Base-by-base conservation (phyloP, 2,888 invertebrate genomes). In the Papilio gigon region DNA sequence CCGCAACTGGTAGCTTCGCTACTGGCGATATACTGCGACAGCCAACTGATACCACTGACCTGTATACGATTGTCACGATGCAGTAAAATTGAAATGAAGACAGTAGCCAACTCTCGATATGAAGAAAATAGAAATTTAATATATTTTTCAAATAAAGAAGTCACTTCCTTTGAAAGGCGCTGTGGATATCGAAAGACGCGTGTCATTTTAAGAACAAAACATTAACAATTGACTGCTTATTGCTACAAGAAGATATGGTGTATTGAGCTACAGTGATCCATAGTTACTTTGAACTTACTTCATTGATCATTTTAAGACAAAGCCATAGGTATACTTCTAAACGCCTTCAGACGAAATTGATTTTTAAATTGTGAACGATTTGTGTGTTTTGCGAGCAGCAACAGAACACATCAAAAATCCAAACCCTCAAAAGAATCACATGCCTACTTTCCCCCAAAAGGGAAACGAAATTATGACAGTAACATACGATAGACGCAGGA, bases 11-110 rank as follows among this genome's bases (percentile, higher is more conserved):
- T 27, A 50, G 50, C 50, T n/a, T 14, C 14, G 44, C 44, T 27
- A 42, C 67, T 65, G 67, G 71, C 65, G 70, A 77, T 74, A 70
- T 77, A 77, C 67, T 37, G 64, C 33, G 75, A 75, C 76, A 73
- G 70, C 65, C 47, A 33, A 30, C 61, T 62, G 76, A 77, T 77
- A 77, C 30, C 73, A 73, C 62, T 71, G 71, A 74, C 73, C 72
- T 35, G 58, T 68, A 64, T 62, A 62, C 56, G 47, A 68, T 35
- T 27, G 44, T 40, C 4, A 4, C n/a, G 25, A 6, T 9, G 17
- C 50, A 25, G 47, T 60, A 60, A 67, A 50, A 17, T 59, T n/a
- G 5, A 53, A 64, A 17, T 22, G 11, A 58, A 40, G 33, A 35
- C 58, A 42, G 42, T 44, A 59, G 44, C 40, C n/a, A 30, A 30